Conservation (phyloP, 2,113 vertebrate genomes). For the Carettochelys insculpta region DNA sequence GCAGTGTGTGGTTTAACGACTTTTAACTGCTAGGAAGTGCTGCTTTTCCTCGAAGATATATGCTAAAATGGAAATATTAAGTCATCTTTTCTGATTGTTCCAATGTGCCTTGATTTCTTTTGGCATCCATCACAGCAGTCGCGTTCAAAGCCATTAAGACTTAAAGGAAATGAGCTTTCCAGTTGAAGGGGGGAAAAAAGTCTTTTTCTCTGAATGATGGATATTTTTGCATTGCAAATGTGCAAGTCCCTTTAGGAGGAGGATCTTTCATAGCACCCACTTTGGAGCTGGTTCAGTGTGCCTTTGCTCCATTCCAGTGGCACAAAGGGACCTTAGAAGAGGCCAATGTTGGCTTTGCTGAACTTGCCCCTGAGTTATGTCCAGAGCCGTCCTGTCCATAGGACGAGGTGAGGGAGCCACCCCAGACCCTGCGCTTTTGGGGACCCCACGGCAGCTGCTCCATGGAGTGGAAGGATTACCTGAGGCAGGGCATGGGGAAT, state of each 20-base stretch:
- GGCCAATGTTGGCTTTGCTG: not conserved
- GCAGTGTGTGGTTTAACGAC: not conserved
- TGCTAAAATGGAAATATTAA: slow-evolving; percentile 12
- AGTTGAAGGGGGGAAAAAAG: not conserved
- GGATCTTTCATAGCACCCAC: not conserved
- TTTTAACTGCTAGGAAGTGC: slow-evolving; percentile 16
- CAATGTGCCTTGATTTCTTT: slow-evolving; percentile 32
- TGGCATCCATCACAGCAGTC: not conserved
- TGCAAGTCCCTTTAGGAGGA: rapidly evolving
- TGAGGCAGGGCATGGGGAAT: too few relatives aligned
- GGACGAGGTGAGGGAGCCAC: too few relatives aligned
- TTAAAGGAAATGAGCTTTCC: slow-evolving; percentile 20
- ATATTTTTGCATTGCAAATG: not conserved
- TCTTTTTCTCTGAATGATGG: not conserved
- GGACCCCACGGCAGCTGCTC: too few relatives aligned
- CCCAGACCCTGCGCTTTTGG: too few relatives aligned
- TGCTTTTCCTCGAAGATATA: not conserved
- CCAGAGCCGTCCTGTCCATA: too few relatives aligned
- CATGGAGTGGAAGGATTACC: too few relatives aligned
- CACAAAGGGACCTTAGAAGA: not conserved
- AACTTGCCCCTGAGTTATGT: not conserved
- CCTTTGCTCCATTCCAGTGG: not conserved
- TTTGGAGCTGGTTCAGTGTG: not conserved
- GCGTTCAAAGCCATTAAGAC: not conserved
- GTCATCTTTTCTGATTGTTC: not conserved